Conservation (phyloP, 2,797 vertebrate species). For the Chloroceryle amazona region DNA sequence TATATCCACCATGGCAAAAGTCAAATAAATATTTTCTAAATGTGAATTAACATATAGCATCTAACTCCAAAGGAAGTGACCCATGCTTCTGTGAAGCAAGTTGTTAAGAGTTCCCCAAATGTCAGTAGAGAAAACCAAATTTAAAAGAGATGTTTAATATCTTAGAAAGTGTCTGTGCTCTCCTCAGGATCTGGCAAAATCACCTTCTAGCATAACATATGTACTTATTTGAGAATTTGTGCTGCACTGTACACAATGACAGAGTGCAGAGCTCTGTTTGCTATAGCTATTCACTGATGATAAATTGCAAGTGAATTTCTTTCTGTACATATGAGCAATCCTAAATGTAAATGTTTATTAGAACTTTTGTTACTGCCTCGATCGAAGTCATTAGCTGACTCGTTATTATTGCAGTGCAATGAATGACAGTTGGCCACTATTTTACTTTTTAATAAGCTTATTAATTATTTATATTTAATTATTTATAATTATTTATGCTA, state of each 20-base stretch:
- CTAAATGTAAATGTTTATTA: slow-evolving; percentile 68
- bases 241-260: not conserved
- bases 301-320: slow-evolving; percentile 55
- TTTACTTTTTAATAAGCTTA: slow-evolving; percentile 34
- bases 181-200: not conserved
- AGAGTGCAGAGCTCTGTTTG: slow-evolving; percentile 53
- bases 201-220: not conserved
- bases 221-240: slow-evolving; percentile 38
- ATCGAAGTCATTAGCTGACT: slow-evolving; percentile 36
- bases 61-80: not conserved
- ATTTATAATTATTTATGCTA: not conserved
- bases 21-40: not conserved
- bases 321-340: slow-evolving; percentile 58
- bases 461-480: too few species aligned
- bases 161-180: not conserved
- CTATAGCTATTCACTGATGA: slow-evolving; percentile 36
- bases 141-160: not conserved
- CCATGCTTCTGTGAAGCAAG: not conserved
- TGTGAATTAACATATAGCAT: not conserved
- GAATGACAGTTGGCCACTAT: not conserved
- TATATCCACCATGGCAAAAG: not conserved
- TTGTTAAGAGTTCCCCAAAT: not conserved
- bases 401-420: slow-evolving; percentile 6
- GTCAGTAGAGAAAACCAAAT: not conserved
- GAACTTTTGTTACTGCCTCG: slow-evolving; percentile 40